phyloP scores from a whole-genome alignment of 2,113 vertebrate genomes.

The Aptenodytes patagonicus region DNA sequence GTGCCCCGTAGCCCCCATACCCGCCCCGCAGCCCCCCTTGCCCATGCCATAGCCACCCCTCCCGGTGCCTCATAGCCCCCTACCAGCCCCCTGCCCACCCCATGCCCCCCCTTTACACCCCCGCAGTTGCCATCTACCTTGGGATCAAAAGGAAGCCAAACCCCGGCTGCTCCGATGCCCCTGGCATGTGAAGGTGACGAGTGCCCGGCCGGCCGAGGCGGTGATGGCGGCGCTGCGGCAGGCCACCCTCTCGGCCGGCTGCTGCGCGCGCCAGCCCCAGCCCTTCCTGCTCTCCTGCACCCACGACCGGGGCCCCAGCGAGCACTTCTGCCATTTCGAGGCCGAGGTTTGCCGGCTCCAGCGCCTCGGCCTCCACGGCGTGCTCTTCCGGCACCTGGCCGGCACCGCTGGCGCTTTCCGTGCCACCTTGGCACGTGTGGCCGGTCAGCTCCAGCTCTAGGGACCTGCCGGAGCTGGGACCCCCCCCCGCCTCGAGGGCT shows the following conservation, averaged over 20 bases:
- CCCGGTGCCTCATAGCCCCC: too few species aligned
- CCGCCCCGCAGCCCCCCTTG: too few species aligned
- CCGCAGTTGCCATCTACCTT: constrained; percentile 92
- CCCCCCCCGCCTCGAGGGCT: background rate
- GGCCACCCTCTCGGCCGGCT: constrained; percentile 70
- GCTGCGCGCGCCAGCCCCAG: constrained; percentile 83
- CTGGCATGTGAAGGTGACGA: constrained; percentile 88
- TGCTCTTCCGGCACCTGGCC: constrained; percentile 84
- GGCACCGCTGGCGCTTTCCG: constrained; percentile 85
- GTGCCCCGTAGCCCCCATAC: too few species aligned
- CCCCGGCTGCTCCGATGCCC: constrained; percentile 81
- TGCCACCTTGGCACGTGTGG: constrained; percentile 59
- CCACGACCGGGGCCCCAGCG: constrained; percentile 78
- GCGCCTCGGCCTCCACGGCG: constrained; percentile 80
- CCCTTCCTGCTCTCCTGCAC: constrained; percentile 90
- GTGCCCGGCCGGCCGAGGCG: constrained; percentile 81
- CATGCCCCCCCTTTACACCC: background rate
- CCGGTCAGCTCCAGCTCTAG: background rate
- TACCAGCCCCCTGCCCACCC: too few species aligned
- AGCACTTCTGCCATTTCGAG: constrained; percentile 80
- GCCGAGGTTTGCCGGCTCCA: constrained; percentile 89
- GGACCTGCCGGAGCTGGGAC: background rate
- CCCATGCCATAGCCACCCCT: too few species aligned
- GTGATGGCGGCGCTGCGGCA: background rate
- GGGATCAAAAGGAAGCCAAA: constrained; percentile 88